These are phyloP conservation scores for Brachypteracias leptosomus DNA, from an alignment of 2,113 vertebrate genomes.

Conservation along the genomic window DNA sequence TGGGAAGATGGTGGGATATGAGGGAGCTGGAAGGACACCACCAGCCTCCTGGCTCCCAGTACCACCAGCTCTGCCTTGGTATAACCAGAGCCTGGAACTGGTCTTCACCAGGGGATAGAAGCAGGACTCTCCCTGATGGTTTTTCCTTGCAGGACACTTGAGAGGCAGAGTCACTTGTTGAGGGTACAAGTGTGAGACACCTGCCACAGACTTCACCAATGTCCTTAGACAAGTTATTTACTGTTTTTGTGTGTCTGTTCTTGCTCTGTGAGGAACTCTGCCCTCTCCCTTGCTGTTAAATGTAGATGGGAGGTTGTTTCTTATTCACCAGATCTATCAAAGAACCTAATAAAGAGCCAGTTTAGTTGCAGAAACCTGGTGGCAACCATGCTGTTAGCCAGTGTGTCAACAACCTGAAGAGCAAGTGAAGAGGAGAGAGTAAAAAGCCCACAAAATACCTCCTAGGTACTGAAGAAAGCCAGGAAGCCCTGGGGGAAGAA, in stretches of 20 bases:
- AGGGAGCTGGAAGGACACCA: background rate
- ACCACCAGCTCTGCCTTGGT: background rate
- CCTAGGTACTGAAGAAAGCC: background rate
- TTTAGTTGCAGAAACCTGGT: background rate
- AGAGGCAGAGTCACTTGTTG: background rate
- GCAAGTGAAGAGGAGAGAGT: background rate
- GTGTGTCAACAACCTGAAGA: background rate
- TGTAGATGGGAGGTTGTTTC: background rate
- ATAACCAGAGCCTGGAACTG: background rate
- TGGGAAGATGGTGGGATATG: background rate
- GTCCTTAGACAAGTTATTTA: background rate
- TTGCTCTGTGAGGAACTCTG: background rate
- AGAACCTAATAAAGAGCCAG: background rate
- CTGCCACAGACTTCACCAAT: background rate
- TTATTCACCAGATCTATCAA: background rate
- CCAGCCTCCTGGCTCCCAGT: background rate
- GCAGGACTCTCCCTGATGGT: background rate
- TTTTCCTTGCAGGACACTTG: background rate
- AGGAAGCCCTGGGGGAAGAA: accelerated
- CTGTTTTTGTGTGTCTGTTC: background rate
- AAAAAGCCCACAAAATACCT: background rate
- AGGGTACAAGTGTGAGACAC: background rate
- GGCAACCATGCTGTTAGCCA: background rate
- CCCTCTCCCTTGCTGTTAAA: background rate
- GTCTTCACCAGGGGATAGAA: background rate